Evolutionary conservation across 2,113 vertebrate species (phyloP).

Genomic region (Centropus unirufus): DNA sequence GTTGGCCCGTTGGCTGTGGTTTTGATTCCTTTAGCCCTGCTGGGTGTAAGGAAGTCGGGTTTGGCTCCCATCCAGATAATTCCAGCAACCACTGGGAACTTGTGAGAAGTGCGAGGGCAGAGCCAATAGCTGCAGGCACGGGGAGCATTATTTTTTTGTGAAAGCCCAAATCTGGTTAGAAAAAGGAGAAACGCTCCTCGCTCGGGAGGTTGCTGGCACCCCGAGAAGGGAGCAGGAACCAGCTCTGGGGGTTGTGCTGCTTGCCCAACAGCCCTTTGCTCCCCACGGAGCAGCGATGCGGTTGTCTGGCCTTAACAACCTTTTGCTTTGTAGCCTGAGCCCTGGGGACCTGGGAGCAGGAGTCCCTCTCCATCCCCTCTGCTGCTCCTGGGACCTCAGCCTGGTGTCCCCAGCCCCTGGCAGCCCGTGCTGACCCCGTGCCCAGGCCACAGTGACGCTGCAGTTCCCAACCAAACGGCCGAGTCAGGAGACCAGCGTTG

Average conservation of each 20-base stretch:
- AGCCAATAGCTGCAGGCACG: background rate
- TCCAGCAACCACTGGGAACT: background rate
- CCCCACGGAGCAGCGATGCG: accelerated
- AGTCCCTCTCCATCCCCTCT: accelerated
- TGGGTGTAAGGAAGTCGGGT: background rate
- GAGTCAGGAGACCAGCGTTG: background rate
- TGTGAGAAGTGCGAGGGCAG: background rate
- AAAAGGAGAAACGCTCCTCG: background rate
- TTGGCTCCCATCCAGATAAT: accelerated
- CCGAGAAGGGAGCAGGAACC: background rate
- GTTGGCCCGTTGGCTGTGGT: accelerated
- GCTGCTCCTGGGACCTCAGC: accelerated
- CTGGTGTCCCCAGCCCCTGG: background rate
- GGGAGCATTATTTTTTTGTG: background rate
- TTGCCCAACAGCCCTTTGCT: background rate
- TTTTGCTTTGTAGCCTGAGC: background rate
- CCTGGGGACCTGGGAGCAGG: background rate
- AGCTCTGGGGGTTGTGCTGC: background rate
- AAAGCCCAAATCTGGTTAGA: background rate
- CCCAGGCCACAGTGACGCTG: accelerated
- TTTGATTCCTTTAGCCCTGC: background rate
- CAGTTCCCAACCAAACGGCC: background rate
- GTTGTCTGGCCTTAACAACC: background rate
- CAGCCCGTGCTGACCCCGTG: background rate
- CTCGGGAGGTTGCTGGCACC: background rate